These are phyloP conservation scores for Pleuronectes platessa DNA, from an alignment of 2,113 vertebrate genomes.

Conservation along the genomic window DNA sequence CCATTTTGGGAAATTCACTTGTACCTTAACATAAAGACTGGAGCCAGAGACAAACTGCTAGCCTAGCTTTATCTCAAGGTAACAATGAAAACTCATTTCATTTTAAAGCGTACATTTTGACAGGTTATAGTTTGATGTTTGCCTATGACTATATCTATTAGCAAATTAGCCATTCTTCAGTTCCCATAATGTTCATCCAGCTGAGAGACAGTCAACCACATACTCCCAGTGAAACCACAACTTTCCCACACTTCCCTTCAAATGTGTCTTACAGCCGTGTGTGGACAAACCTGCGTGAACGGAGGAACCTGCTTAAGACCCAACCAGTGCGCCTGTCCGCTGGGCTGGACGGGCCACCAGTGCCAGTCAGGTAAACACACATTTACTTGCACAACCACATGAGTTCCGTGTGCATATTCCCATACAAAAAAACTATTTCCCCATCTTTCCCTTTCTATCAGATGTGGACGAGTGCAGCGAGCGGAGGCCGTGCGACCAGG, in stretches of 20 bases:
- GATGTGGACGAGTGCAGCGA: conserved; percentile 89
- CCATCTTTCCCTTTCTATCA: conserved; percentile 51
- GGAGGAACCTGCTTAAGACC: conserved; percentile 86
- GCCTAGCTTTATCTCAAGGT: too few relatives aligned
- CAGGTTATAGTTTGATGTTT: neutral
- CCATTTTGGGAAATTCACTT: neutral
- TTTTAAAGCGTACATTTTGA: neutral
- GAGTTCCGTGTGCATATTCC: neutral
- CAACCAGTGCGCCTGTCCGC: conserved; percentile 82
- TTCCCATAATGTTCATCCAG: neutral
- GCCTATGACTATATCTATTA: neutral
- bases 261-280: conserved; percentile 80
- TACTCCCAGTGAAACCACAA: neutral
- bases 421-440: neutral
- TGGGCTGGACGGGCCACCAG: conserved; percentile 85
- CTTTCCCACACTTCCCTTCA: neutral
- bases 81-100: neutral
- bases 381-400: neutral
- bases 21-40: too few relatives aligned
- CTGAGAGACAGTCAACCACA: neutral
- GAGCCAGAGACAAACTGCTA: neutral
- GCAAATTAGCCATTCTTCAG: too few relatives aligned
- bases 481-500: conserved; percentile 80
- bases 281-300: conserved; percentile 84
- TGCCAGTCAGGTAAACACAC: conserved; percentile 88